A percentile compares a stretch with the other conserved stretches of the same genome.
These are phyloP conservation scores for Acrocephalus scirpaceus DNA, from an alignment of 2,797 vertebrate species.

Conservation along the genomic window DNA sequence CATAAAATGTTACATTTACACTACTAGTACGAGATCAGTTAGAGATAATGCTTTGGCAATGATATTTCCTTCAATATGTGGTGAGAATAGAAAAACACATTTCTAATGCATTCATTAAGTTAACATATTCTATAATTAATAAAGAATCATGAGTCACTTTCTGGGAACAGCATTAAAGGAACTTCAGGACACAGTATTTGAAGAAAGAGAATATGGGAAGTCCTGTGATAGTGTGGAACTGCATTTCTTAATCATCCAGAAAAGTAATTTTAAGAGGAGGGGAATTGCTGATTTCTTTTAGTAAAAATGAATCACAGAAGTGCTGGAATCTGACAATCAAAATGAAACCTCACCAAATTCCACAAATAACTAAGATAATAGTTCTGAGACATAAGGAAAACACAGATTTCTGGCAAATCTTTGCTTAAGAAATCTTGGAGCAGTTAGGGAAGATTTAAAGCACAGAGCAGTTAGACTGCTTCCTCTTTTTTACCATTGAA, in stretches of 20 bases:
- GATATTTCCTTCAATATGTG: background rate
- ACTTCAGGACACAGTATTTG: background rate
- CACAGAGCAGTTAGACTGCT: background rate
- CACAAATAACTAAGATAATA: background rate
- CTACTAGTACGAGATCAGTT: background rate
- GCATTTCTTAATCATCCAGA: background rate
- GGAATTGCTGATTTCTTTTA: background rate
- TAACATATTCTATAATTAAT: constrained; percentile 42
- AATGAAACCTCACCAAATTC: background rate
- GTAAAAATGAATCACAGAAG: background rate
- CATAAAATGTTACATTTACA: background rate
- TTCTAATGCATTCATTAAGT: constrained; percentile 18
- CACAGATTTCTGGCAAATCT: background rate
- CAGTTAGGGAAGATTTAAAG: background rate
- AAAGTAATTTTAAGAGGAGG: background rate
- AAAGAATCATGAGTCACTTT: constrained; percentile 21
- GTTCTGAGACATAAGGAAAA: background rate
- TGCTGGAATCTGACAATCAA: background rate
- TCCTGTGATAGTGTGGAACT: background rate
- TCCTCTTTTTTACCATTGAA: background rate
- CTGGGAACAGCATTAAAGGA: constrained; percentile 32
- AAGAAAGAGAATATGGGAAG: background rate
- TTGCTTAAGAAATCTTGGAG: background rate
- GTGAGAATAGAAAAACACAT: background rate
- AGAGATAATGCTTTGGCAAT: constrained; percentile 1